A percentile compares a stretch with the other conserved stretches of the same genome.
These are phyloP conservation scores for Mohoua ochrocephala DNA, from an alignment of 2,113 vertebrate species.

Conservation along the genomic window DNA sequence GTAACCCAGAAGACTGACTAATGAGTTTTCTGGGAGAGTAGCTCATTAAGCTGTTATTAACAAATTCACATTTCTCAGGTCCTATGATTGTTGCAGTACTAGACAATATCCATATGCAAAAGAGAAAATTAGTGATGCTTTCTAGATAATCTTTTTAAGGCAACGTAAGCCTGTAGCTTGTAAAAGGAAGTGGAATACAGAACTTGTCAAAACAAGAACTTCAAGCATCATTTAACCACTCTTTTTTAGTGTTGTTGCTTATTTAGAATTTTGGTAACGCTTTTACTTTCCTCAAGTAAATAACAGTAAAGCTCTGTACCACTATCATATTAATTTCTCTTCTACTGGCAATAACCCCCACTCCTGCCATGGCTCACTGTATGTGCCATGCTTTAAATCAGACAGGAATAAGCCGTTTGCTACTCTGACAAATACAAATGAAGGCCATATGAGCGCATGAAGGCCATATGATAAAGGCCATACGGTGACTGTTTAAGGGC, in stretches of 20 bases:
- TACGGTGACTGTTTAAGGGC: background rate
- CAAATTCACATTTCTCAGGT: background rate
- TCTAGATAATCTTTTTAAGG: background rate
- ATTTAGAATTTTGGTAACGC: background rate
- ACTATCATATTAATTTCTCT: background rate
- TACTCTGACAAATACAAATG: background rate
- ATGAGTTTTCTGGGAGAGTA: background rate
- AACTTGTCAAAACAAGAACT: background rate
- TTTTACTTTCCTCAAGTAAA: background rate
- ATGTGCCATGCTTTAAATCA: background rate
- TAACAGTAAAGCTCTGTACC: background rate
- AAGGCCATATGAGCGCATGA: background rate
- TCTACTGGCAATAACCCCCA: background rate
- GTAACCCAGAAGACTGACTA: background rate
- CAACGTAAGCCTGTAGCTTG: background rate
- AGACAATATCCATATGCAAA: background rate
- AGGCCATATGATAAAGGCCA: too few species aligned
- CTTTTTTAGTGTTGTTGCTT: background rate
- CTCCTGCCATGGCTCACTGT: background rate
- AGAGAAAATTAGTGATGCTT: background rate
- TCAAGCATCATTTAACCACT: background rate
- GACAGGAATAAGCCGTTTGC: background rate
- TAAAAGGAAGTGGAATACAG: background rate
- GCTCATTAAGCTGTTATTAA: constrained; percentile 16
- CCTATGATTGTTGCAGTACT: background rate